Percentiles rank a stretch among this genome's conserved stretches.
These are phyloP conservation scores for Gallinago stenura DNA, from an alignment of 2,797 vertebrate species.

Conservation along the genomic window DNA sequence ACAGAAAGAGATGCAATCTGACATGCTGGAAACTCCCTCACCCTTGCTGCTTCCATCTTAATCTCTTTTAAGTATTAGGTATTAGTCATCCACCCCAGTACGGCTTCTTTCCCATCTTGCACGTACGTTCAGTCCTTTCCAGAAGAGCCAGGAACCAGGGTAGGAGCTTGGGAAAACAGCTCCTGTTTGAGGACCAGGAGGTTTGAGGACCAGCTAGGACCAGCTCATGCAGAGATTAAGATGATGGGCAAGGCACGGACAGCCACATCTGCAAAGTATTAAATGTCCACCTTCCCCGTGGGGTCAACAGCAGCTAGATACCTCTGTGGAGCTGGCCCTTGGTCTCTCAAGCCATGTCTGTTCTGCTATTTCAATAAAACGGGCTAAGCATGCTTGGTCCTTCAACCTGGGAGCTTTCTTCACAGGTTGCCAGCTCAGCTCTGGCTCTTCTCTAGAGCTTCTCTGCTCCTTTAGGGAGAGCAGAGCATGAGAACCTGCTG, in stretches of 20 bases:
- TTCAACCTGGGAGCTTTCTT: background rate
- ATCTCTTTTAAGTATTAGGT: constrained; percentile 18
- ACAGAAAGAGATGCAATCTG: background rate
- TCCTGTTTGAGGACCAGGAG: no score
- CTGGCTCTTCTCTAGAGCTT: background rate
- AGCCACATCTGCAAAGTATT: background rate
- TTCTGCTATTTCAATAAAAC: background rate
- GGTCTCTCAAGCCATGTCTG: background rate
- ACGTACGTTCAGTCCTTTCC: background rate
- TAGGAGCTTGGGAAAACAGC: background rate
- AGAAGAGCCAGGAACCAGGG: background rate
- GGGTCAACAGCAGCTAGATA: background rate
- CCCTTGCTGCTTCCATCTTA: constrained; percentile 21
- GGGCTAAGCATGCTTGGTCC: background rate
- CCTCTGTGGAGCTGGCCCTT: background rate
- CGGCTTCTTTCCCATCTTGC: background rate
- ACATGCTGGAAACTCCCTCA: background rate
- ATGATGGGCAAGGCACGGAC: background rate
- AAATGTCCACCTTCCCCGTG: background rate
- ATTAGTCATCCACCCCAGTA: constrained; percentile 42
- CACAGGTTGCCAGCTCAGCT: background rate
- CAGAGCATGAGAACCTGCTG: background rate
- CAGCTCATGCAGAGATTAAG: background rate
- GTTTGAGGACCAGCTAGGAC: background rate
- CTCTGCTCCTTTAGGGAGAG: background rate